phyloP scores from a whole-genome alignment of 2,797 vertebrate species.

The Silurus aristotelis region DNA sequence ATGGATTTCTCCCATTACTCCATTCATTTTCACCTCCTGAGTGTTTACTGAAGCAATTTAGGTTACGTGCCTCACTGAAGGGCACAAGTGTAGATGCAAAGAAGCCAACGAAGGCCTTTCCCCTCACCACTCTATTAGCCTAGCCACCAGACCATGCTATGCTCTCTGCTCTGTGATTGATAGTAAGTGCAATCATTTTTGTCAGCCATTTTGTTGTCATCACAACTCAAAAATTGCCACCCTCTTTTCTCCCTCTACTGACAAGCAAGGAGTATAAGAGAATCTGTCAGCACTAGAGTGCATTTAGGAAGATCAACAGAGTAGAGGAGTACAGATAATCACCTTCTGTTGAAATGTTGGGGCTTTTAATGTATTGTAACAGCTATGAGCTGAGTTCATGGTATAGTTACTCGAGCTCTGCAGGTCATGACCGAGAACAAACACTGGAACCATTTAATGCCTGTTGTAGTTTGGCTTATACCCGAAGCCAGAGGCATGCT shows the following conservation, averaged over 20 bases:
- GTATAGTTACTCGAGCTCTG: constrained; percentile 15
- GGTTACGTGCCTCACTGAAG: constrained; percentile 65
- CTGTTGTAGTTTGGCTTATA: constrained; percentile 56
- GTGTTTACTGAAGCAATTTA: constrained; percentile 62
- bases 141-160: constrained; percentile 65
- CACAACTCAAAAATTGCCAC: constrained; percentile 56
- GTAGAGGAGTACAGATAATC: constrained; percentile 34
- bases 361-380: constrained; percentile 36
- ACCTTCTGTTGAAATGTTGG: constrained; percentile 30
- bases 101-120: constrained; percentile 53
- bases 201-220: constrained; percentile 65
- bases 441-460: constrained; percentile 52
- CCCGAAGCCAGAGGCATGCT: constrained; percentile 67
- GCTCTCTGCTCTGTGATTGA: constrained; percentile 65
- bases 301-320: constrained; percentile 44
- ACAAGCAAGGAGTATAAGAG: constrained; percentile 42
- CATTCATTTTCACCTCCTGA: constrained; percentile 47
- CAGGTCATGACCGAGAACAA: constrained; percentile 31
- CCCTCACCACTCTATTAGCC: constrained; percentile 64
- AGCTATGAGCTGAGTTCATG: constrained; percentile 1
- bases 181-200: constrained; percentile 66
- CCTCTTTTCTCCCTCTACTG: constrained; percentile 48
- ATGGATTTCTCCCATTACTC: constrained; percentile 51
- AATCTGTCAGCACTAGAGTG: constrained; percentile 42
- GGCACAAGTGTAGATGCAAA: constrained; percentile 60